Evolutionary conservation across 2,797 vertebrate genomes (phyloP).

Genomic region (Ispidina lecontei): DNA sequence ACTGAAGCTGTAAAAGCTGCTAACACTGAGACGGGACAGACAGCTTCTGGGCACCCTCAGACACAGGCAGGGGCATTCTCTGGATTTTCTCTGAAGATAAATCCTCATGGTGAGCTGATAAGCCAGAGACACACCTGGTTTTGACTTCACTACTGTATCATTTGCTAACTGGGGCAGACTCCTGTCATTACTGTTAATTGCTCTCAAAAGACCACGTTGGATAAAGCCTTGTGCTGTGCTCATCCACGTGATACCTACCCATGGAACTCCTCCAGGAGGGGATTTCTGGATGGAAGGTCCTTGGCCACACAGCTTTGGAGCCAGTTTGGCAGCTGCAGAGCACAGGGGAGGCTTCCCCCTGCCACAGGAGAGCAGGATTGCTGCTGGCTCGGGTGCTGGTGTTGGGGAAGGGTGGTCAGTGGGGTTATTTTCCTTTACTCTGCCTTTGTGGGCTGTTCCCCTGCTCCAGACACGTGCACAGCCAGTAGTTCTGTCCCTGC

Average conservation of each 20-base stretch:
- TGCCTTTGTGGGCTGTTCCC: neutral
- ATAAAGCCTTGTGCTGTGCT: neutral
- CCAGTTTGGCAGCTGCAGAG: neutral
- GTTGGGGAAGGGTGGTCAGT: accelerated
- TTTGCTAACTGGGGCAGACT: neutral
- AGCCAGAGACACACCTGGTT: neutral
- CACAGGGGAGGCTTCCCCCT: neutral
- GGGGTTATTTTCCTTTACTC: neutral
- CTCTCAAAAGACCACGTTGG: neutral
- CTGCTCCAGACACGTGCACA: neutral
- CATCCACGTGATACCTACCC: neutral
- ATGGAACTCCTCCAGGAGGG: neutral
- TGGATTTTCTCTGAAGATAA: neutral
- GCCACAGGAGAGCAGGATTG: neutral
- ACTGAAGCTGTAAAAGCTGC: neutral
- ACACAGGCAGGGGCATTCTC: neutral
- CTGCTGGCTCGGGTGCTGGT: no score
- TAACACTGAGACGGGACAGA: neutral
- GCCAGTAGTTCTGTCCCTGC: neutral
- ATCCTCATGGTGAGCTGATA: neutral
- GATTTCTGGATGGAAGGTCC: neutral
- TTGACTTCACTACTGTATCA: neutral
- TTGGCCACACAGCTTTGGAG: neutral
- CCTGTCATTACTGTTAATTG: neutral
- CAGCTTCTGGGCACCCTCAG: neutral